Percentiles rank a stretch among this genome's conserved stretches.
Evolutionary conservation across 2,113 vertebrate genomes (phyloP).

Genomic region (Tenrec ecaudatus): DNA sequence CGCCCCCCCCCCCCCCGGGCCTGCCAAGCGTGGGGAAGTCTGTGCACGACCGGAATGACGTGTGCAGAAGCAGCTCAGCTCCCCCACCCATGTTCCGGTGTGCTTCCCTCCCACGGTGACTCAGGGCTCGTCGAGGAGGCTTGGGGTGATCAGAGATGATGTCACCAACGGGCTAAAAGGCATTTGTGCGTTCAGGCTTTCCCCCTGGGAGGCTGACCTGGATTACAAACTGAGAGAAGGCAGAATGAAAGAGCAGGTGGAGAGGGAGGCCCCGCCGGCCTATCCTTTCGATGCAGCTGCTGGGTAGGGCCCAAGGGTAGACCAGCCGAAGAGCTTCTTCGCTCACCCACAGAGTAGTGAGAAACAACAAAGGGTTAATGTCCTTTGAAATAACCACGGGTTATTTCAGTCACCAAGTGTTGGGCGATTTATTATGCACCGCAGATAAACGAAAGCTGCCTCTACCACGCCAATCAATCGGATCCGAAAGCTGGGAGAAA

Average conservation of each 20-base stretch:
- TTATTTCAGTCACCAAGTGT: neutral
- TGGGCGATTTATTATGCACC: neutral
- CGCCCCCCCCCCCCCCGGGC: neutral
- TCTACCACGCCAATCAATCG: neutral
- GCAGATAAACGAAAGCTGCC: neutral
- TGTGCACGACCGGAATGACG: neutral
- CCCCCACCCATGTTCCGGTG: rapidly evolving
- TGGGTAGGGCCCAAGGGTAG: neutral
- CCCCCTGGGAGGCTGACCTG: neutral
- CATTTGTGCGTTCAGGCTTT: neutral
- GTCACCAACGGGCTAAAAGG: neutral
- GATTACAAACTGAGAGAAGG: neutral
- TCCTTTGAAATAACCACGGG: neutral
- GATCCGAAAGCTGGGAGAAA: conserved; percentile 19
- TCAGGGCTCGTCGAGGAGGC: neutral
- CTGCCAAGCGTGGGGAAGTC: neutral
- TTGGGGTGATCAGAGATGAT: neutral
- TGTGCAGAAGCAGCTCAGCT: too few relatives aligned
- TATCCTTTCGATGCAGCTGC: neutral
- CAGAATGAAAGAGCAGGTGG: neutral
- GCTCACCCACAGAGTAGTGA: neutral
- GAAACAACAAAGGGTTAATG: neutral
- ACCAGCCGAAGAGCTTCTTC: neutral
- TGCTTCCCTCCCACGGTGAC: neutral
- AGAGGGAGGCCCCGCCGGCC: neutral